Base-by-base conservation (phyloP, 2,113 vertebrate genomes). In the Sinocyclocheilus rhinocerous region DNA sequence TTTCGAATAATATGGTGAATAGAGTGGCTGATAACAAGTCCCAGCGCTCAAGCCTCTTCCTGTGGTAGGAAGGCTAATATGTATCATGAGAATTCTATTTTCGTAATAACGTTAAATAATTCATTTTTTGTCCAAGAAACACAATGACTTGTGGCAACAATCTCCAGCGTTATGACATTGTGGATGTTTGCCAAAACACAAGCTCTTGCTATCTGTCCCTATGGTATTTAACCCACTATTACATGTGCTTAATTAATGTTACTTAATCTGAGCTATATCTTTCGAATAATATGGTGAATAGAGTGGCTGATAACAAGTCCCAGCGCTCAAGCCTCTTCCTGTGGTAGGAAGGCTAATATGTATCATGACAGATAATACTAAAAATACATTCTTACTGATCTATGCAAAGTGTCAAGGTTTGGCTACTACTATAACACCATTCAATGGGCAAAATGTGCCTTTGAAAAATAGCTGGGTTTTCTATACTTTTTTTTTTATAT, bases 21-120 rank as follows among this genome's bases (percentile, higher is more conserved):
- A 50, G 13, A 76, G 70, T 73, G 36, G 18, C 9, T 42, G 36
- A 18, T 22, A 72, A 48, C 42, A 48, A 76, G 72, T 13, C 0
- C n/a, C 6, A 26, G n/a, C 0, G 42, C 72, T 76, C 6, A 75
- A 48, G 12, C 15, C 11, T 24, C 6, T 75, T 75, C 22, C 2
- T 45, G 22, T 45, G 39, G 72, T n/a, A 75, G n/a, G n/a, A n/a
- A n/a, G n/a, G n/a, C n/a, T n/a, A n/a, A n/a, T n/a, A n/a, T n/a
- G n/a, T n/a, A n/a, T n/a, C n/a, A n/a, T n/a, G n/a, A n/a, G 20
- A 78, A 78, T 78, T 78, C 50, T 29, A 77, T 77, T 78, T 78
- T 29, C 26, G 2, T 78, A 78, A 78, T 78, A 57, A 78, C 4
- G 16, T 78, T 78, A 78, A 78, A 78, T 76, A 76, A 48, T 78